A percentile compares a stretch with the other conserved stretches of the same genome.
Conservation (phyloP, 2,797 vertebrate species). For the Scarus forsteni region DNA sequence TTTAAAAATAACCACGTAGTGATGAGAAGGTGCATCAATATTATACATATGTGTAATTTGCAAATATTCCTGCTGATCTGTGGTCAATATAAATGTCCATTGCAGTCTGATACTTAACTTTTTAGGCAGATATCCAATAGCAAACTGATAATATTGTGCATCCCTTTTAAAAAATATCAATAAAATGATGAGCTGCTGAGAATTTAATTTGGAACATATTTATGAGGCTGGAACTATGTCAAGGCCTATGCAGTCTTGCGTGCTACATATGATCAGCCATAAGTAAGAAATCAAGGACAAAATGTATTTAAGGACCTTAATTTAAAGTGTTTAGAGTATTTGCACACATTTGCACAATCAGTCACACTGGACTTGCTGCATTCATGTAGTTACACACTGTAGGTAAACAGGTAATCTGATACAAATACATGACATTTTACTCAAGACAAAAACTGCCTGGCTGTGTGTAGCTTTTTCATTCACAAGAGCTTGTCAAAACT, state of each 20-base stretch:
- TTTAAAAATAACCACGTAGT: too few species aligned
- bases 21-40: too few species aligned
- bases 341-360: conserved; percentile 49
- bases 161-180: too few species aligned
- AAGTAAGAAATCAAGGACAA: background rate
- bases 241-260: background rate
- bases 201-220: background rate
- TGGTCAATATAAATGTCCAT: too few species aligned
- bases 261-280: background rate
- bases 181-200: background rate
- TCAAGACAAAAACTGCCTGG: background rate
- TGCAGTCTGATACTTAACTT: too few species aligned
- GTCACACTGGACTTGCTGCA: conserved; percentile 25
- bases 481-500: background rate
- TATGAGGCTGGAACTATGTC: background rate
- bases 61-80: too few species aligned
- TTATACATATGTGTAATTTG: too few species aligned
- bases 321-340: background rate
- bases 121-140: too few species aligned
- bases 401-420: conserved; percentile 5
- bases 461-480: background rate
- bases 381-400: conserved; percentile 5
- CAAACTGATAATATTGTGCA: too few species aligned
- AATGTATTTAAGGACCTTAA: background rate
- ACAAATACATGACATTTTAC: background rate